phyloP scores from a whole-genome alignment of 2,113 vertebrate genomes.

The Tenebrosternarchus preto region DNA sequence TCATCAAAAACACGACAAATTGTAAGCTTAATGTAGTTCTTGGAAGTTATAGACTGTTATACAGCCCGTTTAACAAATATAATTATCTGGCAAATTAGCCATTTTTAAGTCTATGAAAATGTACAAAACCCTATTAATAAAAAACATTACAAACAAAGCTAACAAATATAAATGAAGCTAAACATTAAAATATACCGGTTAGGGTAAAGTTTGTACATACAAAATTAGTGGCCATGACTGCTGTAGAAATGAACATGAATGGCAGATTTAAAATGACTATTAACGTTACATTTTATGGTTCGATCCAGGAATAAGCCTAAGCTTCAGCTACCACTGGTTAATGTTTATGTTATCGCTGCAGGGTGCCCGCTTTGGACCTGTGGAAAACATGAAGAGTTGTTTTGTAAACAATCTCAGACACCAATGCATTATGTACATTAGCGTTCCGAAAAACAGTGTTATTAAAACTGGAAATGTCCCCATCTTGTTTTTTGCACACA shows the following conservation, averaged over 20 bases:
- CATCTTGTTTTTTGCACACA: no score
- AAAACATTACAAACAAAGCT: neutral
- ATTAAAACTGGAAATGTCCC: no score
- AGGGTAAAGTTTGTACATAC: neutral
- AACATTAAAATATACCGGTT: conserved; percentile 6
- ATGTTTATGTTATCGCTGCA: conserved; percentile 40
- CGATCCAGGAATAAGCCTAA: conserved; percentile 6
- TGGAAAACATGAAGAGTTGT: neutral
- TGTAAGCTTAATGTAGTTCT: neutral
- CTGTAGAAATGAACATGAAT: neutral
- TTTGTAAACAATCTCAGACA: neutral
- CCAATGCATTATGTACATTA: conserved; percentile 2
- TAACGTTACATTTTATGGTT: conserved; percentile 15
- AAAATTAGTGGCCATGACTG: neutral
- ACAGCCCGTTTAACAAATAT: neutral
- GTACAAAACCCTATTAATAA: neutral
- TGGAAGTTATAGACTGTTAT: neutral
- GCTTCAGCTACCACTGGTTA: neutral
- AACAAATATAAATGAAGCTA: neutral
- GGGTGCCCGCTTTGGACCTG: conserved; percentile 52
- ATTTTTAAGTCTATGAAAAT: neutral
- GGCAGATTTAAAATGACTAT: conserved; percentile 1
- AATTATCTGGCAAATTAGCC: neutral
- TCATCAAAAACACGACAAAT: neutral
- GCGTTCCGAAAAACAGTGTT: no score